Evolutionary conservation across 2,113 vertebrate genomes (phyloP), one percentile per base, ranked within the genome.

Genomic region (Notiomystis cincta): DNA sequence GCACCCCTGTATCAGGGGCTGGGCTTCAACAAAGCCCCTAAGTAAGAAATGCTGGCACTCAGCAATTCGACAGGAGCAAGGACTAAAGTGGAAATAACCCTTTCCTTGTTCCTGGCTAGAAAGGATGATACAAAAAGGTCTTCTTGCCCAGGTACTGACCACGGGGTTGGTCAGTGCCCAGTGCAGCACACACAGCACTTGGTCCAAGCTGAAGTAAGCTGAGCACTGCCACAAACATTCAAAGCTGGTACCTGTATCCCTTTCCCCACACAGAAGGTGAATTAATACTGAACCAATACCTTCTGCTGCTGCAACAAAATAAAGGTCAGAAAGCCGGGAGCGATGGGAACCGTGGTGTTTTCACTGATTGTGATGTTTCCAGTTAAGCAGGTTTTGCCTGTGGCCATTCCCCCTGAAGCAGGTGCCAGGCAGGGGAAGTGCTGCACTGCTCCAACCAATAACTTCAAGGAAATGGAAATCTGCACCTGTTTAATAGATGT

Each of bases 311-410:
- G 84, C 95, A 93, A 95, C 80, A 97, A 97, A 98, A 97, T 92
- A 96, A 96, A 93, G 89, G 86, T 67, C 83, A 31, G 37, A 97
- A 97, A 95, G 85, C 12, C 48, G 35, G 71, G 66, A 98, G 92
- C 95, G 97, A 94, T 97, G 93, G 95, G 96, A 98, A 97, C 94
- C 92, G 89, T 40, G 92, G 96, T 93, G 96, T 92, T 97, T 92
- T 83, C 95, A 97, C 97, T 82, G 97, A 98, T 87, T 97, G 92
- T 77, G 92, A 95, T 97, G 96, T 96, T 97, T 96, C 95, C 89
- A 89, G 86, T 94, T 96, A 97, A 97, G 93, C 62, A 18, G 30
- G 90, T 96, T 97, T 96, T 48, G 42, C 93, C 77, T 81, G 87
- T 65, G 96, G 89, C 90, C 33, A 2, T 94, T 50, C 57, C 35